Conservation (phyloP, 2,113 vertebrate species). For the Pituophis catenifer region DNA sequence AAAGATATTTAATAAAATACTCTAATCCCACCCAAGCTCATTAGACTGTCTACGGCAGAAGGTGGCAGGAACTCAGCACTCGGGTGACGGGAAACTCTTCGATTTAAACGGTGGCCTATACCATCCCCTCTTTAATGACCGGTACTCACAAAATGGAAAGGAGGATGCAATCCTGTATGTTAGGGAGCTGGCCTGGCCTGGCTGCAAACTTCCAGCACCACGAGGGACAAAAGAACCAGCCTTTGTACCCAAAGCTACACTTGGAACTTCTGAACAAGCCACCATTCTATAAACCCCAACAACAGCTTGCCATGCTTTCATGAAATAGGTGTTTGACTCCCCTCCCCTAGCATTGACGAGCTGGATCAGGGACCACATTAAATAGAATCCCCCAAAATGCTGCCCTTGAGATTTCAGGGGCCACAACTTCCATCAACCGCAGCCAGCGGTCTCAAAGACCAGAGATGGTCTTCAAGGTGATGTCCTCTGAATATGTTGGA, state of each 20-base stretch:
- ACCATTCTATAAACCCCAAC: background rate
- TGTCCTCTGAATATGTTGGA: background rate
- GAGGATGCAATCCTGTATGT: background rate
- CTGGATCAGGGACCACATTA: background rate
- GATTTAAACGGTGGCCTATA: background rate
- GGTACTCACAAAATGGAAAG: slow-evolving; percentile 33
- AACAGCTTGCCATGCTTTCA: background rate
- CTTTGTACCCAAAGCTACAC: too few relatives aligned
- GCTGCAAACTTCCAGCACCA: background rate
- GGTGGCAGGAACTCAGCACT: background rate
- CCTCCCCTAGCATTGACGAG: background rate
- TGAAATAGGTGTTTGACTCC: background rate
- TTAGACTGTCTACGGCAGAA: slow-evolving; percentile 37
- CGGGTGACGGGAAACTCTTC: background rate
- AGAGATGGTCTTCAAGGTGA: background rate
- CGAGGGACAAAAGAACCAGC: too few relatives aligned
- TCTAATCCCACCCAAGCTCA: slow-evolving; percentile 62
- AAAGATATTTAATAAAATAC: slow-evolving; percentile 68
- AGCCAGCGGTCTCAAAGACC: background rate
- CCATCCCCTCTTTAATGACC: background rate
- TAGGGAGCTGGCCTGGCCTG: background rate
- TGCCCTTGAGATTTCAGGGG: background rate
- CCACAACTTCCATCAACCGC: background rate
- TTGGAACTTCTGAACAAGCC: background rate
- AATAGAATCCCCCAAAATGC: background rate